Percentiles rank a stretch among this genome's conserved stretches.
These are phyloP conservation scores for Psittacula echo DNA, from an alignment of 2,797 vertebrate genomes.

Conservation along the genomic window DNA sequence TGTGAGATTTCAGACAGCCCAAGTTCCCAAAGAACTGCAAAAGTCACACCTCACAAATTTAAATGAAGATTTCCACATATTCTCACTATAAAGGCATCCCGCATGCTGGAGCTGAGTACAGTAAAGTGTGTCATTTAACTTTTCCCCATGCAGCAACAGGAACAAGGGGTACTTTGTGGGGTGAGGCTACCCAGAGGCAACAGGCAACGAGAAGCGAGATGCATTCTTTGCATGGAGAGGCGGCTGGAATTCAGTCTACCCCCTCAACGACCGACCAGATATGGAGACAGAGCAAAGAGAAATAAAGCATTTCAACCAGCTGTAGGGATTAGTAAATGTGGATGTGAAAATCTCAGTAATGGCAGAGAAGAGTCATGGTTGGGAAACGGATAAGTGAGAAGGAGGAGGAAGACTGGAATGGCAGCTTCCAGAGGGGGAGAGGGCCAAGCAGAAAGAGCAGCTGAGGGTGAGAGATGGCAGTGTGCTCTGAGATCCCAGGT, in stretches of 20 bases:
- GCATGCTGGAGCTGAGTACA: not conserved
- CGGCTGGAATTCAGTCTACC: not conserved
- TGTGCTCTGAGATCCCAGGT: not conserved
- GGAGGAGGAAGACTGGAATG: not conserved
- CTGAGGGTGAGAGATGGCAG: rapidly evolving
- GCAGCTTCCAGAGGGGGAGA: not conserved
- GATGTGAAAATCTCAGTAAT: not conserved
- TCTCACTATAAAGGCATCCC: not conserved
- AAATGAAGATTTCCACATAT: not conserved
- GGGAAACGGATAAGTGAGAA: not conserved
- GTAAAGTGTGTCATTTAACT: not conserved
- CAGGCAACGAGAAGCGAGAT: rapidly evolving
- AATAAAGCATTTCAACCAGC: not conserved
- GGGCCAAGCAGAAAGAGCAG: not conserved
- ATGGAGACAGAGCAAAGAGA: not conserved
- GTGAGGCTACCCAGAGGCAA: not conserved
- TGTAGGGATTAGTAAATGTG: not conserved
- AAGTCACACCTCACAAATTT: not conserved
- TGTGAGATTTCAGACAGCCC: rapidly evolving
- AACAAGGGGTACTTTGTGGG: constrained; percentile 1
- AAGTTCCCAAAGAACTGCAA: not conserved
- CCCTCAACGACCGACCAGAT: not conserved
- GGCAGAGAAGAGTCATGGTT: not conserved
- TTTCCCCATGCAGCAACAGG: not conserved
- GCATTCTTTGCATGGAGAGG: not conserved